Evolutionary conservation across 1,140 invertebrate species (phyloP).

Genomic region (Meloidogyne floridensis): DNA sequence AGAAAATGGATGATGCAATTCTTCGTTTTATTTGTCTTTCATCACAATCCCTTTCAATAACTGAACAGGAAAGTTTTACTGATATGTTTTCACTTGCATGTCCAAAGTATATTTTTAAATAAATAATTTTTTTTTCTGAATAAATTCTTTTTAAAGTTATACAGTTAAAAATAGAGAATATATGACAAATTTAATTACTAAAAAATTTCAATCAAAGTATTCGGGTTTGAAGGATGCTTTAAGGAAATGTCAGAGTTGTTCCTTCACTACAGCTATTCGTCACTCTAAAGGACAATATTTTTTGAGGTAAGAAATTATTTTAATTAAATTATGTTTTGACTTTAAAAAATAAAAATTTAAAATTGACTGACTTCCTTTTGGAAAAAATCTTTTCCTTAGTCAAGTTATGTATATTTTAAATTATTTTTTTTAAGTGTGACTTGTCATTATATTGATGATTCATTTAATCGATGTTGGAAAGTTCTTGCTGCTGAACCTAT

Average conservation of each 20-base stretch:
- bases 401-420: no score
- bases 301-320: not conserved
- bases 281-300: not conserved
- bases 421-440: not conserved
- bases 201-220: not conserved
- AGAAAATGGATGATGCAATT: not conserved
- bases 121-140: not conserved
- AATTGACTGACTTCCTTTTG: no score
- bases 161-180: not conserved
- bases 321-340: no score
- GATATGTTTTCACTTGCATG: slow-evolving; percentile 9
- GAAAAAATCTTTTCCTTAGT: no score
- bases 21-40: slow-evolving; percentile 5
- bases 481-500: not conserved
- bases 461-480: not conserved
- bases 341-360: no score
- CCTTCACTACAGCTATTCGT: not conserved
- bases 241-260: not conserved
- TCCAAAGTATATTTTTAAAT: not conserved
- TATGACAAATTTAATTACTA: not conserved
- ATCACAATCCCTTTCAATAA: not conserved
- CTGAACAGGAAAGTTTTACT: not conserved
- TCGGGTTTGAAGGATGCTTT: not conserved
- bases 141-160: not conserved
- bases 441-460: not conserved